Percentiles rank a stretch among this genome's conserved stretches.
These are phyloP conservation scores for Subacronicta megacephala DNA, from an alignment of 2,888 invertebrate genomes.

Conservation along the genomic window DNA sequence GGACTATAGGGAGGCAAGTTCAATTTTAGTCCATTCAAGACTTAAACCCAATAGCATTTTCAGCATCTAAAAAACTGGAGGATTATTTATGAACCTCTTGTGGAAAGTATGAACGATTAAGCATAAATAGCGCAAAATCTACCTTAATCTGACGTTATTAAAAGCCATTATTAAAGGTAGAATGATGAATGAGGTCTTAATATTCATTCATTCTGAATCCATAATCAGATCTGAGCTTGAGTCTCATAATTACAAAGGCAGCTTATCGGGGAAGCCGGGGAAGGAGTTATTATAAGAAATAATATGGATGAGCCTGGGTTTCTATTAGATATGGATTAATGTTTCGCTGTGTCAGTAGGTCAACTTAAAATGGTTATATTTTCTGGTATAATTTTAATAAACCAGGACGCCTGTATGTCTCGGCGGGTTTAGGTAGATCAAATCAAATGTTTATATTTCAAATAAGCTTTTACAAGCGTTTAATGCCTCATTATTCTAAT, in stretches of 20 bases:
- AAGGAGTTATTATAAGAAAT: slow-evolving; percentile 51
- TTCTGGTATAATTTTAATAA: slow-evolving; percentile 2
- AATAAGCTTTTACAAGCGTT: no score
- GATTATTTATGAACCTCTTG: no score
- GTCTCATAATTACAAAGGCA: slow-evolving; percentile 46
- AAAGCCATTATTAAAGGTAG: slow-evolving; percentile 1
- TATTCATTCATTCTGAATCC: slow-evolving; percentile 30
- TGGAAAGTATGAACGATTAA: no score
- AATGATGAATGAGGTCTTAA: slow-evolving; percentile 21
- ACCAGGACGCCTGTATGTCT: no score
- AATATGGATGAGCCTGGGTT: slow-evolving; percentile 32
- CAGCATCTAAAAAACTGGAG: no score
- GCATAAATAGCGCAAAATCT: neutral
- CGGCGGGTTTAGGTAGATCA: no score
- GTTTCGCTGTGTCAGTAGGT: slow-evolving; percentile 35
- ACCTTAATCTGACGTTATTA: slow-evolving; percentile 1
- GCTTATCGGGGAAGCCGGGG: slow-evolving; percentile 36
- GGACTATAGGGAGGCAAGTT: no score
- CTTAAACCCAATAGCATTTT: no score
- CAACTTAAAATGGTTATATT: slow-evolving; percentile 11
- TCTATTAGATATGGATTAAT: slow-evolving; percentile 47
- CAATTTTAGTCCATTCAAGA: no score
- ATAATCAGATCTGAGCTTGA: slow-evolving; percentile 29
- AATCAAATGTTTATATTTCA: no score
- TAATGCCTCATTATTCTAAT: no score